A percentile compares a stretch with the other conserved stretches of the same genome.
Evolutionary conservation across 2,113 vertebrate species (phyloP).

Genomic region (Archilochus colubris): DNA sequence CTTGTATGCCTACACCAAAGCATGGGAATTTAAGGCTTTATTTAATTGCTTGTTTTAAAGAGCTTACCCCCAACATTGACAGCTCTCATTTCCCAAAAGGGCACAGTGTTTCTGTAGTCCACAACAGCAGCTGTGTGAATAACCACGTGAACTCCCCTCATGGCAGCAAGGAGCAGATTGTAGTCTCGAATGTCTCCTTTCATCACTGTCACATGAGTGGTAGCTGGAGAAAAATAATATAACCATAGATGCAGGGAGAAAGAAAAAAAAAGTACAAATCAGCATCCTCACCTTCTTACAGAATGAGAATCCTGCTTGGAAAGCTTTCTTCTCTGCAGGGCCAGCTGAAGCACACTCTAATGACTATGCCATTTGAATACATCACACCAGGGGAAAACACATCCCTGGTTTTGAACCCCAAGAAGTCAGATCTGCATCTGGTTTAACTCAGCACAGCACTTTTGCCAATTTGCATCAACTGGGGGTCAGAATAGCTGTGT

Average conservation of each 20-base stretch:
- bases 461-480: not conserved
- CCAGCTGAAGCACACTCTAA: not conserved
- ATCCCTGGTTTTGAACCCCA: not conserved
- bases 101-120: not conserved
- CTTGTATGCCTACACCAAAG: too few species aligned
- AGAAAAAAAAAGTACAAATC: not conserved
- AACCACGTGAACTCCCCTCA: not conserved
- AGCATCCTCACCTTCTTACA: not conserved
- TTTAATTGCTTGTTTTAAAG: not conserved
- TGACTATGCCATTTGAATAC: fast-evolving
- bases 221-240: not conserved
- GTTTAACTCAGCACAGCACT: not conserved
- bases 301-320: not conserved
- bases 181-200: conserved; percentile 18
- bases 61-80: conserved; percentile 27
- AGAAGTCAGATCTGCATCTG: not conserved
- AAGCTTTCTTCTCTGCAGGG: not conserved
- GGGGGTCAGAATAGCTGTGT: not conserved
- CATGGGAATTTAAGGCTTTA: not conserved
- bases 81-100: not conserved
- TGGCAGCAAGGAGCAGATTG: not conserved
- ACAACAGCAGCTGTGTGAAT: conserved; percentile 32
- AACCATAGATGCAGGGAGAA: not conserved
- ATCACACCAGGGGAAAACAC: not conserved
- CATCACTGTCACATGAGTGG: not conserved